A percentile compares a stretch with the other conserved stretches of the same genome.
These are phyloP conservation scores for Brachionus koreanus DNA, from an alignment of 1,140 invertebrate genomes.

Conservation along the genomic window DNA sequence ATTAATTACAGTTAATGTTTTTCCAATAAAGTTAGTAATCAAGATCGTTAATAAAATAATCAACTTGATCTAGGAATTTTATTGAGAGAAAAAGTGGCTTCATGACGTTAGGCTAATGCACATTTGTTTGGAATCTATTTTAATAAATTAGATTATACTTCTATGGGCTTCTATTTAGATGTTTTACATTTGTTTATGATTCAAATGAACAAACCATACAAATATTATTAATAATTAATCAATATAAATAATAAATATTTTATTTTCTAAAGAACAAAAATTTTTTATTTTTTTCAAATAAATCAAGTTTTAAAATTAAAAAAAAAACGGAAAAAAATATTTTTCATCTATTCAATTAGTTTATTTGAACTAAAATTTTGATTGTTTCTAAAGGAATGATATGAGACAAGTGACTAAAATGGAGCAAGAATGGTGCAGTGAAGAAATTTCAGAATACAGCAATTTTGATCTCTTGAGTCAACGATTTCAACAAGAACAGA, in stretches of 20 bases:
- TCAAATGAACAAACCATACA: background rate
- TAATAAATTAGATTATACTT: background rate
- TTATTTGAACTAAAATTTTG: background rate
- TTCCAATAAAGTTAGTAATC: too few species aligned
- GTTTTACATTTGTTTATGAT: background rate
- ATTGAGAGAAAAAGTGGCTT: background rate
- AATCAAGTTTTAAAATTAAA: background rate
- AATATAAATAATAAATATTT: background rate
- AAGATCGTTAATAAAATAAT: too few species aligned
- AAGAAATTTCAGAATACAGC: background rate
- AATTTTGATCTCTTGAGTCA: background rate
- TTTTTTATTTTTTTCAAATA: background rate
- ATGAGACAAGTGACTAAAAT: background rate
- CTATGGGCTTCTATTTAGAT: background rate
- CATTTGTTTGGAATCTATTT: background rate
- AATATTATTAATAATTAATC: background rate
- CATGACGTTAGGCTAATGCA: background rate
- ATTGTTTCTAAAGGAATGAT: background rate
- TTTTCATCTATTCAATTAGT: background rate
- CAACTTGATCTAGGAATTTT: too few species aligned
- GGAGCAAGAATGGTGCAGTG: background rate
- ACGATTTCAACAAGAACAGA: background rate
- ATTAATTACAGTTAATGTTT: too few species aligned
- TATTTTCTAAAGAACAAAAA: background rate
- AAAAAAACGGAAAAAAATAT: background rate